Evolutionary conservation across 2,888 invertebrate genomes (phyloP).

Genomic region (Alitta virens): DNA sequence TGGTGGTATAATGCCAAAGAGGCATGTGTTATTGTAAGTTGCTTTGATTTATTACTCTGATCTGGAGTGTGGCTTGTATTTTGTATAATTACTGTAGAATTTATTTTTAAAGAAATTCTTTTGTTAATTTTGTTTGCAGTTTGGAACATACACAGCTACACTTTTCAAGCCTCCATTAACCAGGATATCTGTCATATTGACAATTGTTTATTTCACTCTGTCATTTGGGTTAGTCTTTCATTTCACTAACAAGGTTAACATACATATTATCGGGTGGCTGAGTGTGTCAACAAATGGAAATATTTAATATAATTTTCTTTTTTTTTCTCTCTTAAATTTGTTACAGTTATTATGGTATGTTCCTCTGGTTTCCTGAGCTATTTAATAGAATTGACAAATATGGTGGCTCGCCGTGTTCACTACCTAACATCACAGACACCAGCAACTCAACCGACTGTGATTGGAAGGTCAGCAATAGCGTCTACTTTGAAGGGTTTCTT

Average conservation of each 20-base stretch:
- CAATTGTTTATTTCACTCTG: constrained; percentile 87
- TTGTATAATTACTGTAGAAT: no score
- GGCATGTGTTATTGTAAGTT: no score
- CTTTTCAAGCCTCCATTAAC: constrained; percentile 35
- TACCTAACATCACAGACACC: background rate
- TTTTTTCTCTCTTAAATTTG: constrained; percentile 65
- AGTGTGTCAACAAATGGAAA: no score
- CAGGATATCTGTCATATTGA: constrained; percentile 50
- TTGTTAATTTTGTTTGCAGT: constrained; percentile 28
- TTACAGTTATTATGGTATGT: constrained; percentile 82
- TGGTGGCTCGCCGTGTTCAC: constrained; percentile 45
- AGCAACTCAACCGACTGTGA: constrained; percentile 6
- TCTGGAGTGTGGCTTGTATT: no score
- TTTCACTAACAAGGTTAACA: no score
- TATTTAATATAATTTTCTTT: no score
- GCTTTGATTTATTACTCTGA: no score
- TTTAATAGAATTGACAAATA: constrained; percentile 70
- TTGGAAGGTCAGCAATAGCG: background rate
- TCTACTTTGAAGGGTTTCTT: constrained; percentile 51
- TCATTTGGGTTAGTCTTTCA: constrained; percentile 72
- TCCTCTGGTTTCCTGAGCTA: constrained; percentile 85
- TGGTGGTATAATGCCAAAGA: no score
- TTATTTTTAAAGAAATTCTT: no score
- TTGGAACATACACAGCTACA: constrained; percentile 31
- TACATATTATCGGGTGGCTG: no score